A percentile compares a stretch with the other conserved stretches of the same genome.
Conservation (phyloP, 1,140 invertebrate genomes). For the Cardiocondyla obscurior region DNA sequence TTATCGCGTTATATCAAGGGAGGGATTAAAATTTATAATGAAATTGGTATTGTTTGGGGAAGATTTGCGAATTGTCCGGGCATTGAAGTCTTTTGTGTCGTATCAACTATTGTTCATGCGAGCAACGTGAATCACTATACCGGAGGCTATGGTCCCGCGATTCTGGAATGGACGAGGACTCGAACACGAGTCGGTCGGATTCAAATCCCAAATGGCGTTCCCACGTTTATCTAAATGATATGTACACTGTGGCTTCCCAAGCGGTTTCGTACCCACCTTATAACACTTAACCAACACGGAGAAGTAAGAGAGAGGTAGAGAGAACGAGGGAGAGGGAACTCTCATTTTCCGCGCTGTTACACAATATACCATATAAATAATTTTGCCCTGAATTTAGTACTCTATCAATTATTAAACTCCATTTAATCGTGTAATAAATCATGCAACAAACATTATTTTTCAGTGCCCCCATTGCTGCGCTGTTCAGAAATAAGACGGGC, state of each 20-base stretch:
- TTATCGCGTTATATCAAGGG: not conserved
- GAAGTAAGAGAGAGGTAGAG: too few relatives aligned
- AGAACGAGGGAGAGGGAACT: not conserved
- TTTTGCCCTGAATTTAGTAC: not conserved
- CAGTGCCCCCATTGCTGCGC: not conserved
- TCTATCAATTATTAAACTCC: slow-evolving; percentile 9
- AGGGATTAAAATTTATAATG: not conserved
- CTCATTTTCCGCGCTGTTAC: slow-evolving; percentile 17
- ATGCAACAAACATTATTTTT: not conserved
- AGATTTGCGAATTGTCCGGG: not conserved
- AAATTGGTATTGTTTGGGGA: not conserved
- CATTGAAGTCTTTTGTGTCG: not conserved
- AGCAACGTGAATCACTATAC: not conserved
- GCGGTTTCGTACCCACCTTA: slow-evolving; percentile 11
- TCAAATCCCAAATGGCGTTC: slow-evolving; percentile 48
- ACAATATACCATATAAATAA: slow-evolving; percentile 7
- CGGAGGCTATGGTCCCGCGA: not conserved
- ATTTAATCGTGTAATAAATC: not conserved
- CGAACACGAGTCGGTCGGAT: not conserved
- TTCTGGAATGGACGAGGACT: slow-evolving; percentile 16
- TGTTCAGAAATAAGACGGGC: not conserved
- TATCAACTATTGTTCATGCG: not conserved
- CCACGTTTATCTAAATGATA: slow-evolving; percentile 53
- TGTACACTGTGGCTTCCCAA: slow-evolving; percentile 45
- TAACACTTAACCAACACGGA: slow-evolving; percentile 32